These are phyloP conservation scores for Nesogale talazaci DNA, from an alignment of 2,113 vertebrate genomes.

Conservation along the genomic window DNA sequence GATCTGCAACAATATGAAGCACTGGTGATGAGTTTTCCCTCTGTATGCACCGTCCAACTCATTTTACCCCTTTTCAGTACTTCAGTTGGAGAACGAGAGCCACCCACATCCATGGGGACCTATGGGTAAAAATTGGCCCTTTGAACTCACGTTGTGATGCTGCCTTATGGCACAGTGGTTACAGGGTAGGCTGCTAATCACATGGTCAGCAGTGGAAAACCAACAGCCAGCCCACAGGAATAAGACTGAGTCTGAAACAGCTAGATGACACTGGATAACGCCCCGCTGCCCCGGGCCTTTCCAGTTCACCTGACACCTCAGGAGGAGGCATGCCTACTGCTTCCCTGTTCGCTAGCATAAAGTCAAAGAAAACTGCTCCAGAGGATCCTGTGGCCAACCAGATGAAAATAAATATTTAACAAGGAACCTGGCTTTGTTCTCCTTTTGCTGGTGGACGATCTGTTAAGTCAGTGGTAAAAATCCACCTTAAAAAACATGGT, in stretches of 20 bases:
- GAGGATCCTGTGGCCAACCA: background rate
- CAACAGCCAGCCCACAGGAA: no score
- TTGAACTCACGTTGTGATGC: background rate
- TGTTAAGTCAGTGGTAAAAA: constrained; percentile 5
- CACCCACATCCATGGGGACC: background rate
- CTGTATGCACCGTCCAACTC: background rate
- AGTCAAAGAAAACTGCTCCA: constrained; percentile 10
- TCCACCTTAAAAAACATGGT: constrained; percentile 62
- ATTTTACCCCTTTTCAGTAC: background rate
- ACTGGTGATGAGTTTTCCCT: background rate
- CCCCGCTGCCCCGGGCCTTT: background rate
- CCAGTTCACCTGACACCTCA: background rate
- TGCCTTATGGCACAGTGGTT: background rate
- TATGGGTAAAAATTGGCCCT: background rate
- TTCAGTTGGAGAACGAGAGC: background rate
- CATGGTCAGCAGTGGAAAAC: background rate
- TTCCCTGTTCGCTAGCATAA: background rate
- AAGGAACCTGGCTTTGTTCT: background rate
- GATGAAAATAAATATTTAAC: constrained; percentile 20
- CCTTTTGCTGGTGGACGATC: background rate
- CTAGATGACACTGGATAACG: background rate
- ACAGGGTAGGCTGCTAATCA: background rate
- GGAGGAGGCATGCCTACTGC: background rate
- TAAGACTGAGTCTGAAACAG: no score
- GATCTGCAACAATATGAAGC: background rate